Conservation (phyloP, 2,113 vertebrate species). For the Marmota flaviventris region DNA sequence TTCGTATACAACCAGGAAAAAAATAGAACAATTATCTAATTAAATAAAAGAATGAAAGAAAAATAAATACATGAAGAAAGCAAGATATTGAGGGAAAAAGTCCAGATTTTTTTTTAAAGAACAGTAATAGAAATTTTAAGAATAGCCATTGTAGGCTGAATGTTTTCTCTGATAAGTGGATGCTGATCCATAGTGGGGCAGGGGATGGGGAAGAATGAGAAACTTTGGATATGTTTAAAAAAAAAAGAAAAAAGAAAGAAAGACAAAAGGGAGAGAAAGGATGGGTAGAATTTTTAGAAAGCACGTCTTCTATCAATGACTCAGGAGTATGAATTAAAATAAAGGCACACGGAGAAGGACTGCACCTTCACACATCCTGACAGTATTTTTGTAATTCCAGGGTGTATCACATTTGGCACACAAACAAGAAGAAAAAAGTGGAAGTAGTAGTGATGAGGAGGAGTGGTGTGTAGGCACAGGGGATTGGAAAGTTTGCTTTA, state of each 20-base stretch:
- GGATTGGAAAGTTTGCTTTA: not conserved
- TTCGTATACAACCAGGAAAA: no score
- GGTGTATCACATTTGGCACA: not conserved
- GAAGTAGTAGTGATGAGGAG: not conserved
- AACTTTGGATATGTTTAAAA: no score
- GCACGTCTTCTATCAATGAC: not conserved
- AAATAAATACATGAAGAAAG: not conserved
- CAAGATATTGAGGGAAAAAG: not conserved
- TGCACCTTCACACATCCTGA: conserved; percentile 43
- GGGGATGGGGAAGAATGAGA: no score
- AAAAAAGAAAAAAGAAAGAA: no score
- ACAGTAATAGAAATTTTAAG: not conserved
- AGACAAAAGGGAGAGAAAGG: no score
- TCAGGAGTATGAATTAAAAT: conserved; percentile 37
- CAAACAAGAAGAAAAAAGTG: not conserved
- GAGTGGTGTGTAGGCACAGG: not conserved
- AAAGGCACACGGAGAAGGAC: conserved; percentile 34
- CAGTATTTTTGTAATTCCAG: conserved; percentile 30
- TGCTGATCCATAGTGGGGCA: no score
- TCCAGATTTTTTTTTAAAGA: not conserved
- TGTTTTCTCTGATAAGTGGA: no score
- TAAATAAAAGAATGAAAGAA: not conserved
- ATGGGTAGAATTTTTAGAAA: not conserved
- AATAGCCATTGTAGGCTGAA: not conserved
- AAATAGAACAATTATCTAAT: not conserved